Base-by-base conservation (phyloP, 2,888 invertebrate genomes). In the Sphaerophoria rueppellii region DNA sequence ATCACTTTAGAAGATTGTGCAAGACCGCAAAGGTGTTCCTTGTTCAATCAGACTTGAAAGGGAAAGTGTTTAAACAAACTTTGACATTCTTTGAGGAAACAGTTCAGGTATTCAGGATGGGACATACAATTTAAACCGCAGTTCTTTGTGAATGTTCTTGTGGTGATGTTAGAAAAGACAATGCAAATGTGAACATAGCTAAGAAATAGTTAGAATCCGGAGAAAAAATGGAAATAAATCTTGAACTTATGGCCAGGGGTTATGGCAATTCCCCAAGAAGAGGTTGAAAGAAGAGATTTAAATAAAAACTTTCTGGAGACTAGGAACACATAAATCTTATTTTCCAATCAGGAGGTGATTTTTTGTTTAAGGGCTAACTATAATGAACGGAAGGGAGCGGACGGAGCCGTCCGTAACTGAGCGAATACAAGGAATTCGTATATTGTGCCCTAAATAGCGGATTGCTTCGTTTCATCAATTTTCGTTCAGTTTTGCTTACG, bases 51-150 rank as follows among this genome's bases (percentile, higher is more conserved):
- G 69, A 54, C 54, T 58, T 63, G 35, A 34, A 63, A 35, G 34
- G 35, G n/a, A 61, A 61, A 65, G 35, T 55, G 54, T 50, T 37
- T 61, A 50, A 43, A 69, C 70, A 61, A 52, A 74, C 65, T 60
- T 46, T n/a, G 14, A 43, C 32, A 32, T 48, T 46, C 52, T 43
- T 40, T 11, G 58, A 48, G 7, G 43, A 50, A 48, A 48, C 16
- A 37, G 65, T 60, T 55, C 40, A 54, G 61, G 24, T 24, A 24
- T 24, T 24, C 24, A 52, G 61, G 74, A 80, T 61, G 50, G 40
- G 16, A 35, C 11, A 35, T 35, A 35, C 14, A 50, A 11, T 5
- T 11, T 12, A 34, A 16, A n/a, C 2, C 35, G 14, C 14, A 34
- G 12, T 9, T 50, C 14, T 35, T 34, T 16, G n/a, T 6, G 14